Base-by-base conservation (phyloP, 2,888 invertebrate genomes). In the Lamellibrachia columna region DNA sequence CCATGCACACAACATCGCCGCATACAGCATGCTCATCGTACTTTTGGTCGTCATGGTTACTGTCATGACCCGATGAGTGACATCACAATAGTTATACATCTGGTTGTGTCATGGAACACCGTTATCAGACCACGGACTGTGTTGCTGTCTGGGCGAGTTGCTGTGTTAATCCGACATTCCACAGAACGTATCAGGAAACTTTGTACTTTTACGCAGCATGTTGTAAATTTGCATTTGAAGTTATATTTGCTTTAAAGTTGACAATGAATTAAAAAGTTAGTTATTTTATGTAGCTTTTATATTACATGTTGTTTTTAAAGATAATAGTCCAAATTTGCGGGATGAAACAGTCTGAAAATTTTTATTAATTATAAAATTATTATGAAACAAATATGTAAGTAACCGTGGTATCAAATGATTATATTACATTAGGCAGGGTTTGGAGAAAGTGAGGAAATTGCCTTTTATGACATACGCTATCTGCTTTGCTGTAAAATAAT, bases 1-100 rank as follows among this genome's bases (percentile, higher is more conserved):
- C 94, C 91, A 92, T 11, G 92, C 94, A 40, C 90, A 75, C 75
- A 75, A 3, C 3, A 4, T 15, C 75, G n/a, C 75, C 15, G 75
- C 22, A 11, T 75, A 75, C 75, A 75, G 15, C 4, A 22, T 75
- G 22, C 75, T 75, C 6, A n/a, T 75, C 22, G 4, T n/a, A 75
- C 75, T 75, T 75, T n/a, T 75, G 22, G 75, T 75, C 15, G 75
- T n/a, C 75, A 75, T 75, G 75, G 75, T 75, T 3, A 75, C 75
- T n/a, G 22, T 75, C 75, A 75, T 75, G 11, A 75, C n/a, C 15
- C 75, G 22, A 75, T 75, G 75, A 75, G 22, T 3, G 75, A 75
- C 75, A n/a, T 75, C 75, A 22, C 4, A 22, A 3, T 22, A 75
- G 75, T 6, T n/a, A 3, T 55, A 55, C 55, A 55, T 55, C 55